phyloP scores from a whole-genome alignment of 2,888 invertebrate genomes.

The Hymenopus coronatus region DNA sequence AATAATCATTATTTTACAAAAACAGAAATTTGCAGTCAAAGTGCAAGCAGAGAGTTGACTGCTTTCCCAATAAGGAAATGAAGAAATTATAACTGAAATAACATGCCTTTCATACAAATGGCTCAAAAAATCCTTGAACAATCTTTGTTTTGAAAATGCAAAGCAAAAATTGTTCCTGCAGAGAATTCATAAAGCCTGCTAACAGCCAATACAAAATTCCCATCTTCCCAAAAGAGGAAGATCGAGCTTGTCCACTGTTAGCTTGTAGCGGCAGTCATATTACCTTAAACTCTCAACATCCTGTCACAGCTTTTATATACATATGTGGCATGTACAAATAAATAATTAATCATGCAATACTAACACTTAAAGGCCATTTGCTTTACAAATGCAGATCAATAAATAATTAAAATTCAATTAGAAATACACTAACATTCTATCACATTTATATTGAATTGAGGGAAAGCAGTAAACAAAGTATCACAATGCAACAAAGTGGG shows the following conservation, averaged over 20 bases:
- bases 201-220: not conserved
- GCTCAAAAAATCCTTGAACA: not conserved
- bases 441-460: not conserved
- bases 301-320: not conserved
- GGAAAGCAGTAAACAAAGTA: not conserved
- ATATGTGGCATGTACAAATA: not conserved
- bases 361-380: not conserved
- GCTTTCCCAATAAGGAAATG: not conserved
- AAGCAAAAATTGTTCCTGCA: not conserved
- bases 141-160: not conserved
- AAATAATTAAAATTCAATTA: not conserved
- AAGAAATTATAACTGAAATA: not conserved
- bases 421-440: not conserved
- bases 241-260: not conserved
- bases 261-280: not conserved
- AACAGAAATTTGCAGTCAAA: not conserved
- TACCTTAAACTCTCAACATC: not conserved
- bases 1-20: not conserved
- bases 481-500: not conserved
- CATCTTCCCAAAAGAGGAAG: not conserved
- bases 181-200: not conserved
- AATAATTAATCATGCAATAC: not conserved
- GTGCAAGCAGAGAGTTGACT: not conserved
- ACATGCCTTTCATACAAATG: not conserved
- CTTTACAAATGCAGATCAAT: not conserved